Percentiles rank a stretch among this genome's conserved stretches.
Conservation (phyloP, 2,113 vertebrate genomes). For the Dromaius novaehollandiae region DNA sequence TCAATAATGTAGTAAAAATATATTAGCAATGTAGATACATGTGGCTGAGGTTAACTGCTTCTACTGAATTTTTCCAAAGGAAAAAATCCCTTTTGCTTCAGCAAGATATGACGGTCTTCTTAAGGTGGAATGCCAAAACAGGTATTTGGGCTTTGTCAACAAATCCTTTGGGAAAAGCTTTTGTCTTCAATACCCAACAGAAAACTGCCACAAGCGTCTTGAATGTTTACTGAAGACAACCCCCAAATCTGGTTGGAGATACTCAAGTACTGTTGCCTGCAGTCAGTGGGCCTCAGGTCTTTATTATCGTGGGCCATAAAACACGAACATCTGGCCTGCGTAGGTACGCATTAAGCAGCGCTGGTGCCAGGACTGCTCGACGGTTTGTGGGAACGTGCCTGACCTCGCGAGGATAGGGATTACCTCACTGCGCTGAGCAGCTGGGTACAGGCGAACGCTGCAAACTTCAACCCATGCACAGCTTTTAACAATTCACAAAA, state of each 20-base stretch:
- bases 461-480: background rate
- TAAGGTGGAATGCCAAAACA: background rate
- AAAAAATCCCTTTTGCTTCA: background rate
- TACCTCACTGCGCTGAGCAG: background rate
- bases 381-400: rapidly evolving
- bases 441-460: background rate
- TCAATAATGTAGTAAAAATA: constrained; percentile 32
- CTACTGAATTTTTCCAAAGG: background rate
- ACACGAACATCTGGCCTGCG: background rate
- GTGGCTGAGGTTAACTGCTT: constrained; percentile 18
- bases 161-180: background rate
- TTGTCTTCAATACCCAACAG: background rate
- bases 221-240: background rate
- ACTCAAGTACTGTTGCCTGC: background rate
- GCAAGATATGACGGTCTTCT: background rate
- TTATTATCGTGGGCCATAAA: background rate
- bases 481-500: background rate
- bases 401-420: background rate
- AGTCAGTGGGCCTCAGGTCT: background rate
- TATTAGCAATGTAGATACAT: background rate
- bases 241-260: background rate
- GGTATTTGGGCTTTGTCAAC: background rate
- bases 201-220: background rate
- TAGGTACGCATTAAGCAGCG: background rate
- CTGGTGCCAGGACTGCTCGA: background rate